Evolutionary conservation across 2,888 invertebrate genomes (phyloP), one percentile per base, ranked within the genome.

Genomic region (Protonemura montana): DNA sequence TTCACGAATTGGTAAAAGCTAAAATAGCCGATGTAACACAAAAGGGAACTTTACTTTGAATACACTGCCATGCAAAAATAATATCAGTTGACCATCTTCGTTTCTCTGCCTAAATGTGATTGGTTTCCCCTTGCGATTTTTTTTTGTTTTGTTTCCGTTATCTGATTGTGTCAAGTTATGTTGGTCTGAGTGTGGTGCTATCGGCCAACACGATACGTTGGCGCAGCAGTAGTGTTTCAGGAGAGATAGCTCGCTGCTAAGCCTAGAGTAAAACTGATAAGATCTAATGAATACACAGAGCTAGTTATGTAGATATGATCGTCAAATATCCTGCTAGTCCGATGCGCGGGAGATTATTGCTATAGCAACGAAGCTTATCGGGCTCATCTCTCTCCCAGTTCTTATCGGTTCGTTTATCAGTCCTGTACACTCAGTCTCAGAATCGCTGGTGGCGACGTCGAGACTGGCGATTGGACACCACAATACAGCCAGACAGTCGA

Each of bases 301-400:
- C 88, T 88, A 88, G 88, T 88, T 88, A 88, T 82, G 78, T 42
- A 82, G 88, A 88, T 88, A 88, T 84, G 85, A 88, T 88, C 88
- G 87, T 87, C 88, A 88, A 88, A 88, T 88, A 87, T 88, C 88
- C 87, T 88, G 88, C 88, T 87, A 90, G 91, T 87, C 87, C 90
- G 91, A 91, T 91, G 91, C 90, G 59, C 59, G 76, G 84, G 84
- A 84, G 84, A 84, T 84, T 76, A 76, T 84, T 76, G 76, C 84
- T 76, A 84, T 84, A 59, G 84, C 84, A 84, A 84, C 84, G 21
- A 28, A 81, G 30, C 81, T 84, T 84, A 84, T 84, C 84, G 42
- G 84, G 26, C n/a, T 26, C 84, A 84, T 84, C 84, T 30, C 84
- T 30, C 76, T 84, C 84, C 84, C 76, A 26, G 26, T 76, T 7